A percentile compares a stretch with the other conserved stretches of the same genome.
Conservation (phyloP, 1,140 invertebrate genomes). For the Chionoecetes opilio region DNA sequence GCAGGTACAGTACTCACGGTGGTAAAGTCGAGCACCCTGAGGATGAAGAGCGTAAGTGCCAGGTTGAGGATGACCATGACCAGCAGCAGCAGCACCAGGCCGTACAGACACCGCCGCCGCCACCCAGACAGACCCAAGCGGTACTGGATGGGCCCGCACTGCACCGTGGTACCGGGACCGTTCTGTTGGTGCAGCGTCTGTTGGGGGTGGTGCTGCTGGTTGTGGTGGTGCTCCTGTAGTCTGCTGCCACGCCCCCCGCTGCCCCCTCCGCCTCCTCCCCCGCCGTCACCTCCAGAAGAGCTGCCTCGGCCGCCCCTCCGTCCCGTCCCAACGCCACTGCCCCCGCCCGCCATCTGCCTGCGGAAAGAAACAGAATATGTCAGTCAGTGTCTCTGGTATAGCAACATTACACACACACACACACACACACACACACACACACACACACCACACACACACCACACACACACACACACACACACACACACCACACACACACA, state of each 20-base stretch:
- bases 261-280: neutral
- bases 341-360: constrained; percentile 67
- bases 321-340: constrained; percentile 54
- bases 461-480: no score
- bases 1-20: constrained; percentile 88
- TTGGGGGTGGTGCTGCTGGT: constrained; percentile 23
- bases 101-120: constrained; percentile 95
- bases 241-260: neutral
- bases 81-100: constrained; percentile 92
- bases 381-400: neutral
- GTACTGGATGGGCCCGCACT: constrained; percentile 79
- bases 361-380: neutral
- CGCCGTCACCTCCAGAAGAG: neutral
- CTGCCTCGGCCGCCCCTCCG: neutral
- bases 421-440: no score
- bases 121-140: constrained; percentile 97
- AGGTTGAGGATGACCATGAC: constrained; percentile 96
- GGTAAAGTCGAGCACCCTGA: constrained; percentile 96
- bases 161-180: constrained; percentile 57
- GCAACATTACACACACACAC: no score
- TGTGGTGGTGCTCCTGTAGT: neutral
- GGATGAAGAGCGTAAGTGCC: constrained; percentile 96
- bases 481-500: no score
- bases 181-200: constrained; percentile 38
- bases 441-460: no score